A percentile compares a stretch with the other conserved stretches of the same genome.
Conservation (phyloP, 1,140 invertebrate species). For the Hetaerina americana region DNA sequence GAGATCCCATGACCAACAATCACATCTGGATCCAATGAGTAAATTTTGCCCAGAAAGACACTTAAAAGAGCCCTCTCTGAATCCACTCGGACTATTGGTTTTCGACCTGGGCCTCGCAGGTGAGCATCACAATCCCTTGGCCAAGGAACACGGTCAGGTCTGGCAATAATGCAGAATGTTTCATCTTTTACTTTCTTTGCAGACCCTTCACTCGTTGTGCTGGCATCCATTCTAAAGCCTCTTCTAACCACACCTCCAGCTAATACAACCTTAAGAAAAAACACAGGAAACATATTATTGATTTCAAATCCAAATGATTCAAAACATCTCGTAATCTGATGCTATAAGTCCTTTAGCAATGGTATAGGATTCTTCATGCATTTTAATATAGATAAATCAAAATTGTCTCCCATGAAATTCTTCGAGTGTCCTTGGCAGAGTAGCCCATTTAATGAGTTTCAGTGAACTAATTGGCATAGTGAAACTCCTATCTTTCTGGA, state of each 20-base stretch:
- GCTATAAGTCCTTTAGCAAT: too few species aligned
- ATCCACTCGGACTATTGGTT: slow-evolving; percentile 41
- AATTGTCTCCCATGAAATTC: too few species aligned
- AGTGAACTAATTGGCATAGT: too few species aligned
- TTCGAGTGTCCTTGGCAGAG: too few species aligned
- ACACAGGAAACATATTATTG: background rate
- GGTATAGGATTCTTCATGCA: too few species aligned
- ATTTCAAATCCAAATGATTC: too few species aligned
- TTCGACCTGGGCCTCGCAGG: background rate
- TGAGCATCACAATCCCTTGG: background rate
- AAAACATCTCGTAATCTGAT: too few species aligned
- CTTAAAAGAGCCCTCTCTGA: slow-evolving; percentile 74
- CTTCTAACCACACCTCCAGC: background rate
- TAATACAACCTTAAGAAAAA: background rate
- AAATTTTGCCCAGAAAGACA: slow-evolving; percentile 69
- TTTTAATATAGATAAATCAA: too few species aligned
- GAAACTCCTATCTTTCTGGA: too few species aligned
- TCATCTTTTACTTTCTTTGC: background rate
- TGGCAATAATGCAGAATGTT: background rate
- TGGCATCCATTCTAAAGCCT: background rate
- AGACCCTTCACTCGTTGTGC: background rate
- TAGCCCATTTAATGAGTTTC: too few species aligned
- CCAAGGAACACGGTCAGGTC: background rate
- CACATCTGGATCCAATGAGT: slow-evolving; percentile 83
- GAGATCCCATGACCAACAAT: slow-evolving; percentile 85